These are phyloP conservation scores for Caenorhabditis briggsae DNA, from an alignment of 1,140 invertebrate species.

Conservation along the genomic window DNA sequence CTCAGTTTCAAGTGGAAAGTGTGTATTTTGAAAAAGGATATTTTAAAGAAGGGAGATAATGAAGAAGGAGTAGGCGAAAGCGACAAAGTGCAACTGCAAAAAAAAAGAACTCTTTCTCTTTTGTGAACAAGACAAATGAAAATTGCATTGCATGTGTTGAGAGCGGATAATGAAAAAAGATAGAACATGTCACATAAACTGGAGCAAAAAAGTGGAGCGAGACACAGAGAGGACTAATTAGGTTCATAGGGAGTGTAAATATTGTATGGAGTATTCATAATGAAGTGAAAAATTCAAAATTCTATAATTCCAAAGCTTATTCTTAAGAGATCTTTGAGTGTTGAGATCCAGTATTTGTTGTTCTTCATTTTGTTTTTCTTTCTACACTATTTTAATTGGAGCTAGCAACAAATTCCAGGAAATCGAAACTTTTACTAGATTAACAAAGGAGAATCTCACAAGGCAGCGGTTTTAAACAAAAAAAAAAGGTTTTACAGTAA, in stretches of 20 bases:
- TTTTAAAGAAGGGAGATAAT: neutral
- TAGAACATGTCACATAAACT: neutral
- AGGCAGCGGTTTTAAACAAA: no score
- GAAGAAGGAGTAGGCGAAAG: conserved; percentile 9
- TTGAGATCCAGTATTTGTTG: no score
- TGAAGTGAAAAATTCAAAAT: no score
- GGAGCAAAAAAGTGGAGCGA: neutral
- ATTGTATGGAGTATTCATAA: no score
- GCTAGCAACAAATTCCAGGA: no score
- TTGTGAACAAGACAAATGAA: neutral
- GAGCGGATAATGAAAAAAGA: conserved; percentile 11
- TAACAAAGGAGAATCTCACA: neutral
- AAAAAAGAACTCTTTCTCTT: conserved; percentile 35
- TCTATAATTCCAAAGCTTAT: no score
- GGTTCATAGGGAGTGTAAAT: no score
- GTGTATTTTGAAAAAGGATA: conserved; percentile 1
- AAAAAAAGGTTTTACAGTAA: no score
- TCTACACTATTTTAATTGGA: no score
- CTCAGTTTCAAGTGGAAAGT: conserved; percentile 10
- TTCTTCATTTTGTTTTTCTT: no score
- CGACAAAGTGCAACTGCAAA: conserved; percentile 7
- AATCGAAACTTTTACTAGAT: neutral
- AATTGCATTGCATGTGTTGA: conserved; percentile 41
- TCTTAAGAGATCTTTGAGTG: no score
- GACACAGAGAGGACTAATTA: no score